Evolutionary conservation across 2,113 vertebrate genomes (phyloP).

Genomic region (Craseonycteris thonglongyai): DNA sequence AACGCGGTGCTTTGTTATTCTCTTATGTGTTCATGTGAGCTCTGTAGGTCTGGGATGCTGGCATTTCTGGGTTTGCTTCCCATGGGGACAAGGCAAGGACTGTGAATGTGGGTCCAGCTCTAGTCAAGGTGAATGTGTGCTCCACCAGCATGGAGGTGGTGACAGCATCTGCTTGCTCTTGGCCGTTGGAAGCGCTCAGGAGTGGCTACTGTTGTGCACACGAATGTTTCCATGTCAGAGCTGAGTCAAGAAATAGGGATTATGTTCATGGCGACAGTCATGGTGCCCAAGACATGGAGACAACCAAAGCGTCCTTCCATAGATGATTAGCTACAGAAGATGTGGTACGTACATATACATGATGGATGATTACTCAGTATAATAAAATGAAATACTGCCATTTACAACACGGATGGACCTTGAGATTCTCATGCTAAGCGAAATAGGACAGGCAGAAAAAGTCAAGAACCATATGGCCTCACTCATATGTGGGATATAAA

Average conservation of each 20-base stretch:
- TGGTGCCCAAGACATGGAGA: no score
- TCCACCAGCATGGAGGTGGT: background rate
- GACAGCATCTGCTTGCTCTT: background rate
- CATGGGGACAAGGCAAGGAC: background rate
- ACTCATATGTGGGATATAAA: no score
- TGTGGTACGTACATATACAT: no score
- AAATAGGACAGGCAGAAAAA: no score
- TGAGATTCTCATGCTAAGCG: no score
- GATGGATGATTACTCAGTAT: no score
- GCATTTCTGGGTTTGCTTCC: background rate
- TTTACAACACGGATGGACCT: no score
- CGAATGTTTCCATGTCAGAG: background rate
- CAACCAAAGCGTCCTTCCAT: no score
- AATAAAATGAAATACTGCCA: no score
- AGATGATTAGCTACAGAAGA: no score
- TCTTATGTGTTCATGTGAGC: background rate
- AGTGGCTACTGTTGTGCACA: background rate
- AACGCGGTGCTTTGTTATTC: background rate
- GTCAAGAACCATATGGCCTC: no score
- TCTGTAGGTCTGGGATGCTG: background rate
- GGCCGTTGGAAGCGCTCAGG: background rate
- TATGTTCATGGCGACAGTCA: no score
- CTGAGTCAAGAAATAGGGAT: background rate
- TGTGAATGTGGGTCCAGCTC: rapidly evolving
- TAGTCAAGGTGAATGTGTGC: background rate